Percentiles rank a stretch among this genome's conserved stretches.
These are phyloP conservation scores for Ceratitis capitata DNA, from an alignment of 1,140 invertebrate species.

Conservation along the genomic window DNA sequence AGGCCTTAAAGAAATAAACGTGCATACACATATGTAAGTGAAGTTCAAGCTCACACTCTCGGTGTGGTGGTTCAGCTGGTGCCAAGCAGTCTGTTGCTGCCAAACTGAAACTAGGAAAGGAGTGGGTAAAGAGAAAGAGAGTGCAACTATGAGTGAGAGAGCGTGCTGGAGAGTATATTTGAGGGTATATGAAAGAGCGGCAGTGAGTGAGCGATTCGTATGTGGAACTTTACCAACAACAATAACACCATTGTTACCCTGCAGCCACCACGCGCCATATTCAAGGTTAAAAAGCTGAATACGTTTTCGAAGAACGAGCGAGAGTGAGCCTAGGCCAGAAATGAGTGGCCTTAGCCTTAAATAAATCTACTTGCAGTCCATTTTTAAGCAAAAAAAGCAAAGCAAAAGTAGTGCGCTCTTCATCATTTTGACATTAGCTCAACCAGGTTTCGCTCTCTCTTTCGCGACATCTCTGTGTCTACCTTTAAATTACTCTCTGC, in stretches of 20 bases:
- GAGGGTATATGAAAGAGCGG: not conserved
- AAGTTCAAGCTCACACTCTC: not conserved
- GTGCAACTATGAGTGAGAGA: not conserved
- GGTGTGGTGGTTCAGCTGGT: not conserved
- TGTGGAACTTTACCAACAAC: not conserved
- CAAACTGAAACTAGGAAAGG: not conserved
- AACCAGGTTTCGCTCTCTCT: not conserved
- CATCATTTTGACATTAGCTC: too few relatives aligned
- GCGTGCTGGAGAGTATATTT: not conserved
- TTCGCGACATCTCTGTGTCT: not conserved
- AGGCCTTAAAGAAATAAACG: not conserved
- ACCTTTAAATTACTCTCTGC: too few relatives aligned
- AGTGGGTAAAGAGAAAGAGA: not conserved
- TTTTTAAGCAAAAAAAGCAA: too few relatives aligned
- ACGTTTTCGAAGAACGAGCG: not conserved
- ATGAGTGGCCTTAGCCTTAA: too few relatives aligned
- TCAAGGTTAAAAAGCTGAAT: slow-evolving; percentile 9
- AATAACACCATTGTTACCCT: not conserved
- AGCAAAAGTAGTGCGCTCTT: too few relatives aligned
- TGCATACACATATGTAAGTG: not conserved
- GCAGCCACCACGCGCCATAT: not conserved
- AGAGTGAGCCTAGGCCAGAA: not conserved
- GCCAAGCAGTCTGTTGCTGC: slow-evolving; percentile 10
- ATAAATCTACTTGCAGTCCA: too few relatives aligned
- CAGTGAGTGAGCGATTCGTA: not conserved